Conservation (phyloP, 2,113 vertebrate genomes). For the Bagarius yarrelli region DNA sequence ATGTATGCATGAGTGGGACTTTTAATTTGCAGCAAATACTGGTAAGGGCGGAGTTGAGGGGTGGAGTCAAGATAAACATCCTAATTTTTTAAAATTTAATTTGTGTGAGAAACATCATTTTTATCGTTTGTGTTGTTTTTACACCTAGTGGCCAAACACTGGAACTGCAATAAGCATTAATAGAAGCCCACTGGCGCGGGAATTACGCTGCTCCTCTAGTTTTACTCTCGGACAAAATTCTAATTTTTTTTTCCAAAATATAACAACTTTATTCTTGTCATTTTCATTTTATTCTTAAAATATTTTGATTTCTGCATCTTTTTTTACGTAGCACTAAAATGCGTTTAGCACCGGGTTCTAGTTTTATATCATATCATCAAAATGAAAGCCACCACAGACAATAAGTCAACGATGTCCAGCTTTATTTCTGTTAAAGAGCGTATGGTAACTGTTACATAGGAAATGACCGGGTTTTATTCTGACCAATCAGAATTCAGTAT, state of each 20-base stretch:
- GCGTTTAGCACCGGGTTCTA: too few relatives aligned
- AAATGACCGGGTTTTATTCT: not conserved
- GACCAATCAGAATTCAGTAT: not conserved
- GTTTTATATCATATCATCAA: not conserved
- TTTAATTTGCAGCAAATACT: too few relatives aligned
- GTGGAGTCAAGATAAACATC: not conserved
- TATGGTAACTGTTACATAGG: not conserved
- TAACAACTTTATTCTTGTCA: too few relatives aligned
- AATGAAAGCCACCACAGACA: not conserved
- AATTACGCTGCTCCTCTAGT: not conserved
- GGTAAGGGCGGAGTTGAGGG: not conserved
- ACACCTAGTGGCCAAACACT: not conserved
- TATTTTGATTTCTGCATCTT: too few relatives aligned
- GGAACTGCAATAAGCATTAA: not conserved
- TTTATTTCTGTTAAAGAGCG: not conserved
- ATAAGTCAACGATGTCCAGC: not conserved
- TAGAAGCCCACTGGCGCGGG: not conserved
- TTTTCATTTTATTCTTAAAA: too few relatives aligned
- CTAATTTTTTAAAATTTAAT: not conserved
- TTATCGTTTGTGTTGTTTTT: too few relatives aligned
- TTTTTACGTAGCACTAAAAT: too few relatives aligned
- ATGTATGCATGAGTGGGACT: too few relatives aligned
- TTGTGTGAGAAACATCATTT: too few relatives aligned
- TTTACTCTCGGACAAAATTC: not conserved
- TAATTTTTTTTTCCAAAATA: not conserved